These are phyloP conservation scores for Athalia circularis DNA, from an alignment of 2,888 invertebrate genomes.

Conservation along the genomic window DNA sequence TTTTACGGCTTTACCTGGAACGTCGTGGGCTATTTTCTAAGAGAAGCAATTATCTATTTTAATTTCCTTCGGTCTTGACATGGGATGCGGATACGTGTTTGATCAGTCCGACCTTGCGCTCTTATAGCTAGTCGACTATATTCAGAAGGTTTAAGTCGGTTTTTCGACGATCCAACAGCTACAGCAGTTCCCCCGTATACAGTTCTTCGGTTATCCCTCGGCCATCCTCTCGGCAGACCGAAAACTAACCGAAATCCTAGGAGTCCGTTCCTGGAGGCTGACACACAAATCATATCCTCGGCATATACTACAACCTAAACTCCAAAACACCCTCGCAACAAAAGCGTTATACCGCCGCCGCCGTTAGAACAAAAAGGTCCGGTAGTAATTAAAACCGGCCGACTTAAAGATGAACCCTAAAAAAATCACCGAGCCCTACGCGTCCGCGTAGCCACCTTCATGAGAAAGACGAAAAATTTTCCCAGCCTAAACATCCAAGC, in stretches of 20 bases:
- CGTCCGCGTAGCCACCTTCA: background rate
- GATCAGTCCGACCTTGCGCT: conserved; percentile 67
- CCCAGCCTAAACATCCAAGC: too few species aligned
- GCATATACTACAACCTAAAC: conserved; percentile 33
- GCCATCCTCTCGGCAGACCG: conserved; percentile 36
- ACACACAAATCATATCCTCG: conserved; percentile 69
- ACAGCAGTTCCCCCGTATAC: conserved; percentile 34
- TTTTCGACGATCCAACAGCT: conserved; percentile 31
- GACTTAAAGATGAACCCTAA: conserved; percentile 32
- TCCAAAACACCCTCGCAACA: conserved; percentile 55
- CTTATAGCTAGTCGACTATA: conserved; percentile 43
- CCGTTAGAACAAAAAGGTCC: conserved; percentile 57
- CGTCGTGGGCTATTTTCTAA: conserved; percentile 59
- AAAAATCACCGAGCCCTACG: background rate
- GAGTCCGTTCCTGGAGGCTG: conserved; percentile 64
- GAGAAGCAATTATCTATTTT: conserved; percentile 70
- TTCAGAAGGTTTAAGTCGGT: background rate
- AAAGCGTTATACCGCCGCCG: conserved; percentile 53
- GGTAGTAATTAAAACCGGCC: conserved; percentile 55
- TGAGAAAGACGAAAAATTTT: too few species aligned
- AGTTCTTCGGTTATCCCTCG: background rate
- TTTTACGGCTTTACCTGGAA: conserved; percentile 70
- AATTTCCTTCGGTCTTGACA: conserved; percentile 67
- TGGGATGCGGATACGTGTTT: conserved; percentile 67
- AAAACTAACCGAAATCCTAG: conserved; percentile 39